Evolutionary conservation across 2,888 invertebrate genomes (phyloP), one percentile per base, ranked within the genome.

Genomic region (Aporophyla nigra): DNA sequence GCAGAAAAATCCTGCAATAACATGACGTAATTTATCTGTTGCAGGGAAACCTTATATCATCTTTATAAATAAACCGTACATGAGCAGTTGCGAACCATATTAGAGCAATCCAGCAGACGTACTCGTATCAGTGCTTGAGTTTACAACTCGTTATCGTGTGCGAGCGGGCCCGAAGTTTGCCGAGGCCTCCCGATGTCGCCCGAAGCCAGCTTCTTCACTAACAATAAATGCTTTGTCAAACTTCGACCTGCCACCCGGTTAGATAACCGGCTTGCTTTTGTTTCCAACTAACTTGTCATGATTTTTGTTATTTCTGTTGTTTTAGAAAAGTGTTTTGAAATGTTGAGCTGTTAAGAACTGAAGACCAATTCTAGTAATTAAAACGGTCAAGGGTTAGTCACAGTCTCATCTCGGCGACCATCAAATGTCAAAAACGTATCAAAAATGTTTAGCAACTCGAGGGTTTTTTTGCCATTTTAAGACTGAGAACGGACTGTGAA

Each of bases 181-280:
- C 88, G 90, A 88, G 84, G 83, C 81, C 80, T 69, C 51, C 74
- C 79, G 83, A 87, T 87, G 87, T 88, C 82, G 59, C 75, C 63
- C 76, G 84, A 87, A 88, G 87, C 72, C 19, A 89, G 90, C 90
- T 93, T 92, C 93, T 94, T 92, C 90, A 88, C 93, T 88, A 92
- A 95, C 94, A 95, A 95, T 94, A 95, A 95, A 94, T 93, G 94
- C 93, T 95, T 94, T 95, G 94, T 94, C 94, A 94, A 95, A 95
- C 92, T 95, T 93, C 84, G 87, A 86, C 91, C 85, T 80, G 71
- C 83, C 66, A 72, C 21, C 79, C 78, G 61, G 78, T 82, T 90
- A 93, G 94, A 94, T 95, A 95, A 94, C 93, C 88, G 90, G 93
- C 91, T 93, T 91, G 91, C 91, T 90, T 94, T 94, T 94, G 94